A percentile compares a stretch with the other conserved stretches of the same genome.
Evolutionary conservation across 2,888 invertebrate genomes (phyloP).

Genomic region (Caenorhabditis sp.): DNA sequence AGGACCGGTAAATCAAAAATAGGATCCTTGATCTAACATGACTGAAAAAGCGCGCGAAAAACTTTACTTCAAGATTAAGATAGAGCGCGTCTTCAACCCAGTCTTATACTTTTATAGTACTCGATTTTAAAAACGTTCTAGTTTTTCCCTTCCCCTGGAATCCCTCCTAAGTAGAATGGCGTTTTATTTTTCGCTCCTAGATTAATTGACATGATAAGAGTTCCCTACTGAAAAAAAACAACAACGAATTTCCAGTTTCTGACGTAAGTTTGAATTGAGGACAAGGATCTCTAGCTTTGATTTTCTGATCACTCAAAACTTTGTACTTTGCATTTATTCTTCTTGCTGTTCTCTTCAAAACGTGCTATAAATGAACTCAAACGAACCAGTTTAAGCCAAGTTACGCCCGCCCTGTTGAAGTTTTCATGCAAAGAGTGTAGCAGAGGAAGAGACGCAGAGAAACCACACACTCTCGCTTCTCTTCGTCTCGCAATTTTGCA

Average conservation of each 20-base stretch:
- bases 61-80: no score
- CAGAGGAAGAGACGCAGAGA: neutral
- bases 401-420: neutral
- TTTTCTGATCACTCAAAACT: neutral
- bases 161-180: no score
- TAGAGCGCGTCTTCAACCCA: no score
- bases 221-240: no score
- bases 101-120: neutral
- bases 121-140: no score
- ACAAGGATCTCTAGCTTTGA: neutral
- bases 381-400: neutral
- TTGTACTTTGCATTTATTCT: neutral
- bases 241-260: no score
- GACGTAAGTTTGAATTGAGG: neutral
- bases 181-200: no score
- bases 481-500: neutral
- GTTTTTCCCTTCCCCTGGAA: neutral
- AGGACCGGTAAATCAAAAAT: no score
- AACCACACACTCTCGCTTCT: neutral
- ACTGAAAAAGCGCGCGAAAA: no score
- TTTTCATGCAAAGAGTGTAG: neutral
- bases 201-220: conserved; percentile 37
- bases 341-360: neutral
- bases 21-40: neutral
- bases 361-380: neutral